Evolutionary conservation across 2,888 invertebrate genomes (phyloP).

Genomic region (Drosophila tripunctata): DNA sequence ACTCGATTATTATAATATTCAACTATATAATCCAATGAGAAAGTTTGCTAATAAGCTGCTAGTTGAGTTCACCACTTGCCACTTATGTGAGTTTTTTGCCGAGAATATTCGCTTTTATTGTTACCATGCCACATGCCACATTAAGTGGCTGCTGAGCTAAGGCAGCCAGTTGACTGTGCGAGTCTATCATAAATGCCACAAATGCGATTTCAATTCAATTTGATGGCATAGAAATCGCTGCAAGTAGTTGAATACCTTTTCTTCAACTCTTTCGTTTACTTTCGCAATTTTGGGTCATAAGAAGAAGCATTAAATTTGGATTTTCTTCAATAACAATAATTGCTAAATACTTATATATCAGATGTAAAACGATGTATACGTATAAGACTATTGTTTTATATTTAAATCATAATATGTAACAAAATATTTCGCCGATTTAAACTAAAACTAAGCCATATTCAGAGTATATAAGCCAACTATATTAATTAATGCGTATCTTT

Average conservation of each 20-base stretch:
- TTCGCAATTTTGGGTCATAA: neutral
- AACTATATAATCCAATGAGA: constrained; percentile 75
- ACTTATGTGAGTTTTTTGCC: constrained; percentile 22
- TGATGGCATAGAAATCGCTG: constrained; percentile 10
- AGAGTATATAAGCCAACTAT: too few relatives aligned
- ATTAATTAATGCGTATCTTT: too few relatives aligned
- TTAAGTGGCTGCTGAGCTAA: constrained; percentile 5
- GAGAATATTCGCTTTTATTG: constrained; percentile 36
- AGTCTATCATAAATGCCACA: constrained; percentile 32
- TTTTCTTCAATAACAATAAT: neutral
- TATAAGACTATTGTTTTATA: too few relatives aligned
- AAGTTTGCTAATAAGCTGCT: constrained; percentile 77
- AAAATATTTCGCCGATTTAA: too few relatives aligned
- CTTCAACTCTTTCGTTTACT: neutral
- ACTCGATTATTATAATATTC: constrained; percentile 78
- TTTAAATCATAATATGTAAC: too few relatives aligned
- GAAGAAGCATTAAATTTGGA: neutral
- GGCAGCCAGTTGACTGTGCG: constrained; percentile 2
- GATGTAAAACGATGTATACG: too few relatives aligned
- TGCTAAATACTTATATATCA: too few relatives aligned
- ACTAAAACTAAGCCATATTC: too few relatives aligned
- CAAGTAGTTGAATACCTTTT: neutral
- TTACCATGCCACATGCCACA: constrained; percentile 20
- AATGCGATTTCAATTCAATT: constrained; percentile 26
- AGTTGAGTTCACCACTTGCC: constrained; percentile 65